These are phyloP conservation scores for Panopea generosa DNA, from an alignment of 2,888 invertebrate species.

Conservation along the genomic window DNA sequence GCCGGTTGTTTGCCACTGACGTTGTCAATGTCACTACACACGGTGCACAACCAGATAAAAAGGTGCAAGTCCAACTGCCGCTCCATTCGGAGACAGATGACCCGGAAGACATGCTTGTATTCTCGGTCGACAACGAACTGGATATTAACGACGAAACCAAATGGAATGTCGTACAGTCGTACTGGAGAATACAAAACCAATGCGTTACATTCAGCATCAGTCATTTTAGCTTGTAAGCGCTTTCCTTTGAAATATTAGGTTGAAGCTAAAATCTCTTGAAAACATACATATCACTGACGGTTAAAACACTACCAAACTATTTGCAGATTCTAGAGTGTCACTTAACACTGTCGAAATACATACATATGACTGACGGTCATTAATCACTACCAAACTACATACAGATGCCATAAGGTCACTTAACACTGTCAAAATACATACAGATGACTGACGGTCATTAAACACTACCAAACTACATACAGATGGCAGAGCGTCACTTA, in stretches of 20 bases:
- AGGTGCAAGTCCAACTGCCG: slow-evolving; percentile 41
- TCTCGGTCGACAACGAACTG: slow-evolving; percentile 44
- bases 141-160: slow-evolving; percentile 43
- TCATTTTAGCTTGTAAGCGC: slow-evolving; percentile 51
- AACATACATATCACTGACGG: no score
- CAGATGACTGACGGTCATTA: no score
- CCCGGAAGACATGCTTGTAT: slow-evolving; percentile 32
- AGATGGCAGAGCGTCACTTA: no score
- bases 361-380: no score
- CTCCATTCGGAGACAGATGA: slow-evolving; percentile 32
- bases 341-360: no score
- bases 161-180: slow-evolving; percentile 39
- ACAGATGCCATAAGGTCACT: no score
- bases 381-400: no score
- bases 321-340: no score
- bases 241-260: not conserved
- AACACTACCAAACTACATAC: no score
- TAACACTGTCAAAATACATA: no score
- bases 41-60: slow-evolving; percentile 8
- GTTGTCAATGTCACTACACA: slow-evolving; percentile 30
- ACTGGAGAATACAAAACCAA: slow-evolving; percentile 28
- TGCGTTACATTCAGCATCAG: slow-evolving; percentile 44
- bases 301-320: no score
- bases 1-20: slow-evolving; percentile 45
- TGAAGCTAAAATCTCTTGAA: no score